A percentile compares a stretch with the other conserved stretches of the same genome.
These are phyloP conservation scores for Grantiella picta DNA, from an alignment of 2,113 vertebrate species.

Conservation along the genomic window DNA sequence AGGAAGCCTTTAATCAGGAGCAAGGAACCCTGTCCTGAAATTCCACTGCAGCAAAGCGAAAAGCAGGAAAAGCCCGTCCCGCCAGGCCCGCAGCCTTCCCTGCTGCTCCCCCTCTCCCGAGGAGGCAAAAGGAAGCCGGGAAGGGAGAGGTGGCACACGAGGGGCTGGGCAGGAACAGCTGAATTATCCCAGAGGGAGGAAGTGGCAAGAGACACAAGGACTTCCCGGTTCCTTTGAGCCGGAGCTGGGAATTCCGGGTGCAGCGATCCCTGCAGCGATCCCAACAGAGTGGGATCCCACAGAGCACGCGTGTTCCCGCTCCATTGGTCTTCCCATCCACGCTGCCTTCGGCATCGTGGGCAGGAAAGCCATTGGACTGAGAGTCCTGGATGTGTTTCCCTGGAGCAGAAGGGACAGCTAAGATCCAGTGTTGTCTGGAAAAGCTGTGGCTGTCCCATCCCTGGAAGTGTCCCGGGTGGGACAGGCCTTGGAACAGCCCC, in stretches of 20 bases:
- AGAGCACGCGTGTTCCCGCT: fast-evolving
- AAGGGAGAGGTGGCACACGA: not conserved
- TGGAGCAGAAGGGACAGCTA: not conserved
- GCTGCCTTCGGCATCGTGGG: not conserved
- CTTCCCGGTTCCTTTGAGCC: not conserved
- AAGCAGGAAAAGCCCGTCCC: slow-evolving; percentile 49
- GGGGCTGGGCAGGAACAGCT: not conserved
- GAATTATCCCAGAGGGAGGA: not conserved
- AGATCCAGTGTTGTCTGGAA: not conserved
- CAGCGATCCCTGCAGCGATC: not conserved
- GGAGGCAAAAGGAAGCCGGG: not conserved
- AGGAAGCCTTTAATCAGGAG: slow-evolving; percentile 53
- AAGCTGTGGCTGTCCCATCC: not conserved
- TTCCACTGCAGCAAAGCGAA: not conserved
- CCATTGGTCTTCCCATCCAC: not conserved
- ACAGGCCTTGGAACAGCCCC: not conserved
- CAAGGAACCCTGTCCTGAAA: not conserved
- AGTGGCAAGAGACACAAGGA: not conserved
- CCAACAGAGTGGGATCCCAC: not conserved
- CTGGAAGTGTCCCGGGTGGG: not conserved
- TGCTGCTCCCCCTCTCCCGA: not conserved
- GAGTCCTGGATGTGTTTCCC: not conserved
- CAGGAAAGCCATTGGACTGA: fast-evolving
- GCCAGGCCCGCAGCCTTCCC: not conserved
- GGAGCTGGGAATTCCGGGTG: not conserved